A percentile compares a stretch with the other conserved stretches of the same genome.
phyloP scores from a whole-genome alignment of 2,797 vertebrate species.

The Sebastolobus alascanus region DNA sequence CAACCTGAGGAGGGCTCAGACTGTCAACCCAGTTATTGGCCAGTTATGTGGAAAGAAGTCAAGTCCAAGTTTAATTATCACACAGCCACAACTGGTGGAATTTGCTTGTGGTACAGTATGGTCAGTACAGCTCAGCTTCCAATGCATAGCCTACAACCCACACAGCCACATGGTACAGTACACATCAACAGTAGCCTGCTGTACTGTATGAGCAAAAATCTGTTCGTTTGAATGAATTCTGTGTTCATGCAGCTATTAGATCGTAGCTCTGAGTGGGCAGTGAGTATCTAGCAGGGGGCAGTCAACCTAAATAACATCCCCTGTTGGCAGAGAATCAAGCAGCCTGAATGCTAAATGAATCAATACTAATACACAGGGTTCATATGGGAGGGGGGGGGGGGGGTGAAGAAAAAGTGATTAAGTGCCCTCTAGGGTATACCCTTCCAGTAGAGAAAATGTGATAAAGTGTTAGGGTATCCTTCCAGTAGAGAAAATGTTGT shows the following conservation, averaged over 20 bases:
- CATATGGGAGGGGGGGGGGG: no score
- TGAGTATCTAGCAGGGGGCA: background rate
- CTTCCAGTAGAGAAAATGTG: no score
- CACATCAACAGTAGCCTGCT: slow-evolving; percentile 19
- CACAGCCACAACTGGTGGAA: slow-evolving; percentile 8
- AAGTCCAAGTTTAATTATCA: slow-evolving; percentile 36
- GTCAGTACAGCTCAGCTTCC: slow-evolving; percentile 16
- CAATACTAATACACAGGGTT: background rate
- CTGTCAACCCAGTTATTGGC: slow-evolving; percentile 22
- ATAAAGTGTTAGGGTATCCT: no score
- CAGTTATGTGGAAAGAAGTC: slow-evolving; percentile 54
- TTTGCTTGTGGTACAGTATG: background rate
- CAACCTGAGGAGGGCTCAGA: slow-evolving; percentile 36
- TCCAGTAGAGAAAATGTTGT: no score
- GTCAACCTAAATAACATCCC: background rate
- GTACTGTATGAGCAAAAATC: slow-evolving; percentile 6
- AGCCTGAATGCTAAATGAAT: background rate
- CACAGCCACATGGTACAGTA: background rate
- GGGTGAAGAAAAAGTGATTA: fast-evolving
- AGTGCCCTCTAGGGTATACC: fast-evolving
- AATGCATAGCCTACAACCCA: background rate
- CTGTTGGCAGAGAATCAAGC: background rate
- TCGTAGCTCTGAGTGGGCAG: background rate
- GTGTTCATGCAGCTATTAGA: background rate
- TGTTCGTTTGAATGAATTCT: slow-evolving; percentile 4